Evolutionary conservation across 2,797 vertebrate genomes (phyloP), one percentile per base, ranked within the genome.

Genomic region (Anas capensis): DNA sequence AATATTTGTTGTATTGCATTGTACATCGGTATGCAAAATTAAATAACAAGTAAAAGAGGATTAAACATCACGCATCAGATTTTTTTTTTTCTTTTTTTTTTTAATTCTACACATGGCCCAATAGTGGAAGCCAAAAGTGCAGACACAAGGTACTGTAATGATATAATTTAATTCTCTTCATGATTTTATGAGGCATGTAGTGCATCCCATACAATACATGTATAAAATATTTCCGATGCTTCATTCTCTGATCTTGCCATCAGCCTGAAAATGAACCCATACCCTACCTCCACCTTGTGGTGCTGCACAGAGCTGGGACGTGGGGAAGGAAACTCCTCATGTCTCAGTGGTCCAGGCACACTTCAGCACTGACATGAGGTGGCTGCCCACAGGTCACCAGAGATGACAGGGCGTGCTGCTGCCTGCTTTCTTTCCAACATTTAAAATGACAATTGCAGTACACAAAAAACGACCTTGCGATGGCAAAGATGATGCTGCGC

Each of bases 1-100:
- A 96, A 94, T 85, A 93, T 96, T 96, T 75, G 72, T 80, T 82
- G 79, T 44, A 44, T 86, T 56, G 69, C 86, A 56, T 73, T 86
- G 80, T 14, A 33, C 54, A 86, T 82, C 76, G 65, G 62, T 62
- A 64, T 77, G 77, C 68, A 94, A 94, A 97, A 96, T 94, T 97
- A 97, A 97, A 85, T 51, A 91, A 88, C 49, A 82, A 78, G 97
- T 85, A 87, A 86, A 95, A 94, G 76, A 85, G 95, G 96, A 98
- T 97, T 97, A 97, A 97, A 97, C 93, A 96, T 96, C 91, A 95
- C 91, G 92, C 94, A 92, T 95, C 86, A 82, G 42, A 29, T 20
- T 72, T 36, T 36, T 36, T 36, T 57, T 14, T 62, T n/a, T n/a
- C n/a, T n/a, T n/a, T n/a, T 82, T 89, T 46, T 82, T 75, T 27